These are phyloP conservation scores for Umimayanthus kanabou DNA, from an alignment of 92 coral and sea anemone species.

Conservation along the genomic window DNA sequence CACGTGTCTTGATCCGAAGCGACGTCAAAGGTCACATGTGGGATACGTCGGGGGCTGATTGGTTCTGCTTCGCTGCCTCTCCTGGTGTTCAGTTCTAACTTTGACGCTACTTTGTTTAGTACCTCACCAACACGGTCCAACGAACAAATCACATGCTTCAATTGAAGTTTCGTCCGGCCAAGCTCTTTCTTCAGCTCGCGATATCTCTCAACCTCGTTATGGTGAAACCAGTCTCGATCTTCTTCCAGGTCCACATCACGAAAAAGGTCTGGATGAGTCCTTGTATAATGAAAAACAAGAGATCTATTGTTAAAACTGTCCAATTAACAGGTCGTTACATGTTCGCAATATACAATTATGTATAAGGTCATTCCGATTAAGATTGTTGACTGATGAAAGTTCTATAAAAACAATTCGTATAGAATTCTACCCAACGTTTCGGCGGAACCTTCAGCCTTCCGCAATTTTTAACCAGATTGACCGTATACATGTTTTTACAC, in stretches of 20 bases:
- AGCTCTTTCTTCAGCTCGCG: conserved; percentile 4
- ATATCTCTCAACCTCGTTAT: conserved; percentile 3
- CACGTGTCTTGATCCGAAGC: not conserved
- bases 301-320: not conserved
- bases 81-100: not conserved
- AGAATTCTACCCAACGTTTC: no score
- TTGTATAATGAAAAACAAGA: not conserved
- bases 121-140: conserved; percentile 21
- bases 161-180: conserved; percentile 7
- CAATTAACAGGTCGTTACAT: no score
- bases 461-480: no score
- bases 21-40: not conserved
- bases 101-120: conserved; percentile 18
- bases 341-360: no score
- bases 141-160: not conserved
- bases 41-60: not conserved
- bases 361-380: no score
- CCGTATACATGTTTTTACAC: no score
- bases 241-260: conserved; percentile 25
- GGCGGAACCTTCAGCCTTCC: no score
- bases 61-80: not conserved
- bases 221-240: not conserved
- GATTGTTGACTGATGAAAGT: no score
- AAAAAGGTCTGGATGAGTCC: conserved; percentile 15
- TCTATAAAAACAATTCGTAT: no score